phyloP scores from a whole-genome alignment of 2,888 invertebrate species.

The Colletes collaris region DNA sequence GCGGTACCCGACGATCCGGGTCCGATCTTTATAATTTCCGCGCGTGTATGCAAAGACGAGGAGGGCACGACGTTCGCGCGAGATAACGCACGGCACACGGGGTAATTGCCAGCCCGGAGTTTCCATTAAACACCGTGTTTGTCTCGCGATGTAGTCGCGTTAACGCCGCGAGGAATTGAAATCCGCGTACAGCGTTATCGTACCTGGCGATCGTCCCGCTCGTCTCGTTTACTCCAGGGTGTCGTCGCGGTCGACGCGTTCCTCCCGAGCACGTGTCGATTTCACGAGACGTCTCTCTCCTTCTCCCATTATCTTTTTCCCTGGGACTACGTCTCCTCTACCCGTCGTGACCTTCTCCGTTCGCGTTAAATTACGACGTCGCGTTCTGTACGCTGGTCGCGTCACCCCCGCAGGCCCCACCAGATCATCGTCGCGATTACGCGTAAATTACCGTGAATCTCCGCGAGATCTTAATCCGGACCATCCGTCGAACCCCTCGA shows the following conservation, averaged over 20 bases:
- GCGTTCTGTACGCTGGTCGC: conserved; percentile 10
- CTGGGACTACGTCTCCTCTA: no score
- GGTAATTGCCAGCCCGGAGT: conserved; percentile 18
- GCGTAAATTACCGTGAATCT: conserved; percentile 55
- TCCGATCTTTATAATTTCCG: conserved; percentile 26
- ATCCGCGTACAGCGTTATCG: conserved; percentile 36
- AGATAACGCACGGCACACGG: neutral
- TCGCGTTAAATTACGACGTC: conserved; percentile 59
- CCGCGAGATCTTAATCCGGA: conserved; percentile 55
- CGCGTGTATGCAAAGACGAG: conserved; percentile 4
- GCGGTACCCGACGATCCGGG: conserved; percentile 18
- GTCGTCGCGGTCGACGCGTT: conserved; percentile 16
- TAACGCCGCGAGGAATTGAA: conserved; percentile 24
- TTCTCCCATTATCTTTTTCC: no score
- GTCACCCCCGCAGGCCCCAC: conserved; percentile 12
- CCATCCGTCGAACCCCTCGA: conserved; percentile 19
- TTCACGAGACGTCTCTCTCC: conserved; percentile 29
- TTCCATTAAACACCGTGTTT: conserved; percentile 30
- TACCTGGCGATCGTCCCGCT: conserved; percentile 10
- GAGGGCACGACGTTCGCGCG: neutral
- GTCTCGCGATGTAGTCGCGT: conserved; percentile 17
- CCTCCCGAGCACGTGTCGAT: conserved; percentile 53
- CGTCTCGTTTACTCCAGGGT: conserved; percentile 20
- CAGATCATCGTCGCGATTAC: conserved; percentile 50
- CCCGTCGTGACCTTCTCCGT: conserved; percentile 32